Percentiles rank a stretch among this genome's conserved stretches.
phyloP scores from a whole-genome alignment of 2,888 invertebrate species.

The Caenorhabditis imperialis region DNA sequence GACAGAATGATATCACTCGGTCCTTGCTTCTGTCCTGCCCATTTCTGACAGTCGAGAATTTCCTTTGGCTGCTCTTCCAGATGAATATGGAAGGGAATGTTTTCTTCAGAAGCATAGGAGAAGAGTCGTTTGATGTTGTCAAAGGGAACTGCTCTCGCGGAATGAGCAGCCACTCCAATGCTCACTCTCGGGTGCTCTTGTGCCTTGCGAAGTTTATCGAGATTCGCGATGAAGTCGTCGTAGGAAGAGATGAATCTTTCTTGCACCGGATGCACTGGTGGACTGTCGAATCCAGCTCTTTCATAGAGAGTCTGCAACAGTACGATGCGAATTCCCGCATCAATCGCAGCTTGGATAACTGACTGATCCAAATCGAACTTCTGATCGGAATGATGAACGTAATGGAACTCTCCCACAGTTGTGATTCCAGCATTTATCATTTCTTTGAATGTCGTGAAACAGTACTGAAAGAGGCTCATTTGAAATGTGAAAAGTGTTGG shows the following conservation, averaged over 20 bases:
- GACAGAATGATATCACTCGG: constrained; percentile 64
- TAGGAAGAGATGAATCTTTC: constrained; percentile 64
- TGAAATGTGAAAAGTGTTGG: background rate
- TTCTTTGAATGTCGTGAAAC: constrained; percentile 72
- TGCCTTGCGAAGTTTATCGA: constrained; percentile 52
- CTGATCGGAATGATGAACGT: constrained; percentile 74
- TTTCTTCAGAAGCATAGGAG: constrained; percentile 54
- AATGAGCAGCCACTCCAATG: constrained; percentile 73
- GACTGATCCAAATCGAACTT: constrained; percentile 72
- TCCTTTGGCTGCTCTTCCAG: constrained; percentile 77
- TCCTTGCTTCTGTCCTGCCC: constrained; percentile 44
- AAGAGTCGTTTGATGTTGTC: constrained; percentile 61
- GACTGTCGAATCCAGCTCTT: constrained; percentile 70
- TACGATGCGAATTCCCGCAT: constrained; percentile 73
- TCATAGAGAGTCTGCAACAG: constrained; percentile 75
- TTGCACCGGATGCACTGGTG: constrained; percentile 66
- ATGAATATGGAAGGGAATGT: constrained; percentile 76
- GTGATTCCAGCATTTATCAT: constrained; percentile 77
- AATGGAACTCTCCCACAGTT: constrained; percentile 77
- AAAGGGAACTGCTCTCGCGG: constrained; percentile 72
- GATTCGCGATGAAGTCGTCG: constrained; percentile 64
- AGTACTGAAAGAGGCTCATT: constrained; percentile 73
- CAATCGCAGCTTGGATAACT: constrained; percentile 73
- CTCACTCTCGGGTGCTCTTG: constrained; percentile 29
- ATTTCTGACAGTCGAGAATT: constrained; percentile 64